Percentiles rank a stretch among this genome's conserved stretches.
These are phyloP conservation scores for Molossus molossus DNA, from an alignment of 2,797 vertebrate species.

Conservation along the genomic window DNA sequence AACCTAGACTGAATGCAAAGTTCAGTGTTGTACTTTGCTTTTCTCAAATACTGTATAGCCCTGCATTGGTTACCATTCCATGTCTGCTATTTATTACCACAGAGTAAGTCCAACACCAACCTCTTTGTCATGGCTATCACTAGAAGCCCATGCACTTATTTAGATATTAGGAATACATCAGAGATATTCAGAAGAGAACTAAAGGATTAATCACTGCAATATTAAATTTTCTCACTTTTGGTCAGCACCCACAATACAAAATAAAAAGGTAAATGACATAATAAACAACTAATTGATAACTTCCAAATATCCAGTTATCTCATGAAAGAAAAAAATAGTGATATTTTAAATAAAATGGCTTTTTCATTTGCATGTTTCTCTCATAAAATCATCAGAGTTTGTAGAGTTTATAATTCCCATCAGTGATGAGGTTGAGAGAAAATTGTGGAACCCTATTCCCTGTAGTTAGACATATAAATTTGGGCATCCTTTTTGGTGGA, in stretches of 20 bases:
- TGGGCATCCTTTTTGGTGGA: not conserved
- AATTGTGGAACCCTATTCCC: rapidly evolving
- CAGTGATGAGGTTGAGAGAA: not conserved
- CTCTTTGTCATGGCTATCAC: not conserved
- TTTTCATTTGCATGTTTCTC: not conserved
- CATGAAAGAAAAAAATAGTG: not conserved
- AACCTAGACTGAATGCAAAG: not conserved
- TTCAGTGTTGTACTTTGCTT: too few species aligned
- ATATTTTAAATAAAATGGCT: not conserved
- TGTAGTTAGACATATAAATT: rapidly evolving
- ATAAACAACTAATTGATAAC: rapidly evolving
- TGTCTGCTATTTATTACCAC: not conserved
- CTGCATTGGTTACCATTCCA: rapidly evolving
- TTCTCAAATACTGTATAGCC: not conserved
- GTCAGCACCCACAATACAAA: too few species aligned
- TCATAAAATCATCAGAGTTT: not conserved
- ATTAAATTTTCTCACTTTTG: not conserved
- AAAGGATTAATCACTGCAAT: rapidly evolving
- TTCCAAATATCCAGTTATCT: not conserved
- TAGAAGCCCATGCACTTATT: too few species aligned
- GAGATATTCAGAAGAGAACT: not conserved
- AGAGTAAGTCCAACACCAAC: not conserved
- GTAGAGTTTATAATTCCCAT: not conserved
- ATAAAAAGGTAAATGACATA: not conserved
- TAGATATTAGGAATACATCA: not conserved